These are phyloP conservation scores for Polydrusus pterygomalis DNA, from an alignment of 2,888 invertebrate species.

Conservation along the genomic window DNA sequence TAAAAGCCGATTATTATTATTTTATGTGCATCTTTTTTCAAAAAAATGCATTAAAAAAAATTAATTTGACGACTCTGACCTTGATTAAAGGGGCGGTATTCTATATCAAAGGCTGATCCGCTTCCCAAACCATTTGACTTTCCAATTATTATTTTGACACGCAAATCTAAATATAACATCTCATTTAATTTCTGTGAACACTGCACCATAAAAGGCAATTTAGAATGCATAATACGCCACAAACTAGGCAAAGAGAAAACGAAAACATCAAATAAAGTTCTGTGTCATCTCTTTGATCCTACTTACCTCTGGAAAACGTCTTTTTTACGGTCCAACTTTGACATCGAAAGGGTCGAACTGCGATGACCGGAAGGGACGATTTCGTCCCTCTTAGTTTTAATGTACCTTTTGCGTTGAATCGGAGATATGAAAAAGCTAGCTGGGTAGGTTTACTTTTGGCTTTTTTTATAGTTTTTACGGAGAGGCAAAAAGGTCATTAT, in stretches of 20 bases:
- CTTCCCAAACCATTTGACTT: too few relatives aligned
- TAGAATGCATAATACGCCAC: background rate
- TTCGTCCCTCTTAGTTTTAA: conserved; percentile 18
- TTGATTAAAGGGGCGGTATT: too few relatives aligned
- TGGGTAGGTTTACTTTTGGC: conserved; percentile 1
- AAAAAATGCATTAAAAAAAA: too few relatives aligned
- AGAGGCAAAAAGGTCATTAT: too few relatives aligned
- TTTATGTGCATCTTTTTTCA: too few relatives aligned
- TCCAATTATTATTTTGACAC: too few relatives aligned
- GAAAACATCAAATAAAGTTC: conserved; percentile 8
- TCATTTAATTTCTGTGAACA: too few relatives aligned
- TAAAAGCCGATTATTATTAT: too few relatives aligned
- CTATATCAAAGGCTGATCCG: too few relatives aligned
- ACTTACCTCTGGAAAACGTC: conserved; percentile 27
- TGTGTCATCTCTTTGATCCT: conserved; percentile 5
- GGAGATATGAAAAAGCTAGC: background rate
- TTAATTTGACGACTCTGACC: too few relatives aligned
- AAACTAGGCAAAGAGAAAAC: conserved; percentile 3
- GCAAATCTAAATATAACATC: too few relatives aligned
- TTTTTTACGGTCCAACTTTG: conserved; percentile 30
- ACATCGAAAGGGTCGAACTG: conserved; percentile 32
- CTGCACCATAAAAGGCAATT: too few relatives aligned
- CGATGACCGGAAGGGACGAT: conserved; percentile 28
- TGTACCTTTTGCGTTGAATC: background rate
- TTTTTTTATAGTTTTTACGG: background rate